Conservation (phyloP, 2,888 invertebrate species). For the Pandemis heparana region DNA sequence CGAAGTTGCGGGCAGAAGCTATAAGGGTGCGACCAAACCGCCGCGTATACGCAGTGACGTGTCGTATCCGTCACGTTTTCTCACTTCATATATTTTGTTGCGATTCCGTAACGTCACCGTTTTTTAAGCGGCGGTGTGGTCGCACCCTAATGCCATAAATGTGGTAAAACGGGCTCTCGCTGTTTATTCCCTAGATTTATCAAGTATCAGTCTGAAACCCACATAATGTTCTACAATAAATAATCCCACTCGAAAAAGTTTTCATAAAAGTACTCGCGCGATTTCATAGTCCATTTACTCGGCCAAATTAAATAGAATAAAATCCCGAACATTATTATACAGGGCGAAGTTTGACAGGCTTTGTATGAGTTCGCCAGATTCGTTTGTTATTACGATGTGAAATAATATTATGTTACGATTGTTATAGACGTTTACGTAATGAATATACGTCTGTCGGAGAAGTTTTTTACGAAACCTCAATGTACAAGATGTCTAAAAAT, state of each 20-base stretch:
- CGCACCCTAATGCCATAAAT: too few species aligned
- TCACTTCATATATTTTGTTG: too few species aligned
- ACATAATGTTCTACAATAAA: not conserved
- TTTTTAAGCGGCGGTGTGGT: too few species aligned
- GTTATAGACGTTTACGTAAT: not conserved
- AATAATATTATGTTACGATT: slow-evolving; percentile 17
- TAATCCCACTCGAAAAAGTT: not conserved
- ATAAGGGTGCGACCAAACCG: too few species aligned
- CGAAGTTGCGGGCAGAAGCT: too few species aligned
- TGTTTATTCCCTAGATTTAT: not conserved
- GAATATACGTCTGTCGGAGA: not conserved
- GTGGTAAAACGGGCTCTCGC: too few species aligned
- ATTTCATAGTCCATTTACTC: not conserved
- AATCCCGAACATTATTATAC: slow-evolving; percentile 4
- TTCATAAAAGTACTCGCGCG: not conserved
- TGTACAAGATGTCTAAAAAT: not conserved
- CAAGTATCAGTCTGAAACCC: not conserved
- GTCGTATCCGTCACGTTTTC: too few species aligned
- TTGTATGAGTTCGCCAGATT: slow-evolving; percentile 23
- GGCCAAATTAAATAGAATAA: not conserved
- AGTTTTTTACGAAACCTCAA: not conserved
- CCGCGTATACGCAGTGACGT: too few species aligned
- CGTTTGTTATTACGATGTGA: not conserved
- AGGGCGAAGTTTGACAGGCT: not conserved
- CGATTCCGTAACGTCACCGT: too few species aligned